These are phyloP conservation scores for Scyliorhinus canicula DNA, from an alignment of 2,797 vertebrate species.

Conservation along the genomic window DNA sequence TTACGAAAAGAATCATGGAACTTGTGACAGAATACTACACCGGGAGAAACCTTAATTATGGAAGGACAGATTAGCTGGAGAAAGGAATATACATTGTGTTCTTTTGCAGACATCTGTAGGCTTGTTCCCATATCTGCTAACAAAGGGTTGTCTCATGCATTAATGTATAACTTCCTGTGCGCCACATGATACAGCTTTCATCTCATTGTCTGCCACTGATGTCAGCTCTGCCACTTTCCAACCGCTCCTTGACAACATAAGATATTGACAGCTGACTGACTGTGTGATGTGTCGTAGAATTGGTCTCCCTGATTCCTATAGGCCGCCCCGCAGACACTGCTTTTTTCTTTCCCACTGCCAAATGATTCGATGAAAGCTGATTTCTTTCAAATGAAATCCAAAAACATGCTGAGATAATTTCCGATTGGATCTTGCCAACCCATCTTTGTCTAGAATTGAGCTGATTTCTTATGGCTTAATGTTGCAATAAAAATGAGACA, in stretches of 20 bases:
- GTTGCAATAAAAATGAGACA: background rate
- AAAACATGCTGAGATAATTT: background rate
- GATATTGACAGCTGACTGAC: background rate
- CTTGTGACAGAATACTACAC: background rate
- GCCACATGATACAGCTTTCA: slow-evolving; percentile 27
- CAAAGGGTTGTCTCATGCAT: slow-evolving; percentile 11
- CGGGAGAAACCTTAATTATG: background rate
- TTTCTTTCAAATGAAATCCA: background rate
- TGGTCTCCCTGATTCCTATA: background rate
- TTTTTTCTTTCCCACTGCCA: background rate
- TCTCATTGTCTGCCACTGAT: slow-evolving; percentile 22
- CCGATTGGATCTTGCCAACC: background rate
- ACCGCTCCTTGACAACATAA: background rate
- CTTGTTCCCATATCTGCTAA: slow-evolving; percentile 10
- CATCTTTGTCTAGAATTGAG: background rate
- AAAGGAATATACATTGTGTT: background rate
- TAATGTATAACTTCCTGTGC: slow-evolving; percentile 24
- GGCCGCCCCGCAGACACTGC: background rate
- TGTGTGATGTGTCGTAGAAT: background rate
- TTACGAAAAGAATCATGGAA: background rate
- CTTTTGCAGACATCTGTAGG: background rate
- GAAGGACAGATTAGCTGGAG: background rate
- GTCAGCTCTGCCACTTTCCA: slow-evolving; percentile 25
- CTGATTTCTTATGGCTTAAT: background rate
- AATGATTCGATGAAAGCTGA: background rate